Conservation (phyloP, 2,888 invertebrate genomes). For the Volucella zonaria region DNA sequence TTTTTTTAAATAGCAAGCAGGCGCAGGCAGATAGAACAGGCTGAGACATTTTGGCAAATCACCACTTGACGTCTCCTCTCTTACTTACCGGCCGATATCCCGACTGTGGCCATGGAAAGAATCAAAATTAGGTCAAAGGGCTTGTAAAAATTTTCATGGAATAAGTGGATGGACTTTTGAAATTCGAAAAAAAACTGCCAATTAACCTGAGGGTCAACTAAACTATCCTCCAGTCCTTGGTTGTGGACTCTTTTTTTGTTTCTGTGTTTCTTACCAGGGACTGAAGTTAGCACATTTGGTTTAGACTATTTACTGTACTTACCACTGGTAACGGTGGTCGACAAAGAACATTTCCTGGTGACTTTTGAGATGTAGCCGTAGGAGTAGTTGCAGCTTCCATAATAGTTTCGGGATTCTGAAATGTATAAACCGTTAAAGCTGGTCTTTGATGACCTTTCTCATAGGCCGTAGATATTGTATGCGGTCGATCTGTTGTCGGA, state of each 20-base stretch:
- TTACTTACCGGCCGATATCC: slow-evolving; percentile 74
- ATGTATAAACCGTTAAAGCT: slow-evolving; percentile 93
- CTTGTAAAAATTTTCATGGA: slow-evolving; percentile 37
- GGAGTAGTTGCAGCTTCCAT: slow-evolving; percentile 76
- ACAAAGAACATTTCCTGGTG: slow-evolving; percentile 83
- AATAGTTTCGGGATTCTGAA: slow-evolving; percentile 89
- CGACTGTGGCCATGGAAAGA: slow-evolving; percentile 67
- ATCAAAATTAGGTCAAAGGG: slow-evolving; percentile 65
- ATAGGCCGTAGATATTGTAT: slow-evolving; percentile 96
- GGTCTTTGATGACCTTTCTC: slow-evolving; percentile 93
- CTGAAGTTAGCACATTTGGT: background rate
- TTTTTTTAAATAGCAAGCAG: slow-evolving; percentile 55
- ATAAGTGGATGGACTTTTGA: slow-evolving; percentile 10
- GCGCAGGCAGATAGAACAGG: slow-evolving; percentile 61
- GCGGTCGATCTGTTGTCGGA: slow-evolving; percentile 91
- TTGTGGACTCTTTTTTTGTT: background rate
- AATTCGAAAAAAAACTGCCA: slow-evolving; percentile 35
- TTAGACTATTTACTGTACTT: slow-evolving; percentile 79
- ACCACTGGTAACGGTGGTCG: slow-evolving; percentile 90
- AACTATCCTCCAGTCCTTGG: background rate
- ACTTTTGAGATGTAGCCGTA: slow-evolving; percentile 82
- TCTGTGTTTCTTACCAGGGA: background rate
- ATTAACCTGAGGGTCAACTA: slow-evolving; percentile 21
- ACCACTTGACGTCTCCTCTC: slow-evolving; percentile 47
- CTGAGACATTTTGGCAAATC: slow-evolving; percentile 44